Conservation (phyloP, 2,113 vertebrate genomes). For the Phainopepla nitens region DNA sequence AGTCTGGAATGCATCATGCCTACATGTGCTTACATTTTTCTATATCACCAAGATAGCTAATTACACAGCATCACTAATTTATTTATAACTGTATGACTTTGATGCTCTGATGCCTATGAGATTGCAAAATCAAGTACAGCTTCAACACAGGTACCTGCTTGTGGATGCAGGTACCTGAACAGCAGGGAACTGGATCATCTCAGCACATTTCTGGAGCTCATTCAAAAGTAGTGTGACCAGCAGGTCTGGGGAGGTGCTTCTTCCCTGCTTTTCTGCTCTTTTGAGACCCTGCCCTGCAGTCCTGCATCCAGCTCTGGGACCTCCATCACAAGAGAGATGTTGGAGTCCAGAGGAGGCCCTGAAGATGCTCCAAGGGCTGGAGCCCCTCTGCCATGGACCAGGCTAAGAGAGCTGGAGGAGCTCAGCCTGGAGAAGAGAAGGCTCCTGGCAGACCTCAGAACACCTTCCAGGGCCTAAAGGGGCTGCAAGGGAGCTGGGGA, state of each 20-base stretch:
- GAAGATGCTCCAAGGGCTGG: neutral
- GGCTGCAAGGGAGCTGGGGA: neutral
- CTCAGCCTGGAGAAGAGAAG: neutral
- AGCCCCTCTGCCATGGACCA: neutral
- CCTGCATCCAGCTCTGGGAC: neutral
- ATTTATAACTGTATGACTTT: neutral
- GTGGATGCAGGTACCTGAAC: neutral
- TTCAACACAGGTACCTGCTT: neutral
- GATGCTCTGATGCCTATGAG: neutral
- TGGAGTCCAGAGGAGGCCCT: neutral
- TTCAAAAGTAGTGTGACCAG: neutral
- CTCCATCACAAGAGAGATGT: neutral
- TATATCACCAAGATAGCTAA: neutral
- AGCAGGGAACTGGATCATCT: neutral
- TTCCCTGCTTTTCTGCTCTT: neutral
- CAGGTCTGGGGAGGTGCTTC: neutral
- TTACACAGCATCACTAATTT: neutral
- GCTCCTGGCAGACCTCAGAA: neutral
- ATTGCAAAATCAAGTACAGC: neutral
- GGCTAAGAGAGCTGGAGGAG: neutral
- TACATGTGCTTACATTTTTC: slow-evolving; percentile 8
- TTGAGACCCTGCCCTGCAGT: neutral
- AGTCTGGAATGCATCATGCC: slow-evolving; percentile 23
- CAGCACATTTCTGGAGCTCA: neutral
- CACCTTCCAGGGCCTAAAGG: neutral